Conservation (phyloP, 2,888 invertebrate species). For the Kryphioiulus occultus region DNA sequence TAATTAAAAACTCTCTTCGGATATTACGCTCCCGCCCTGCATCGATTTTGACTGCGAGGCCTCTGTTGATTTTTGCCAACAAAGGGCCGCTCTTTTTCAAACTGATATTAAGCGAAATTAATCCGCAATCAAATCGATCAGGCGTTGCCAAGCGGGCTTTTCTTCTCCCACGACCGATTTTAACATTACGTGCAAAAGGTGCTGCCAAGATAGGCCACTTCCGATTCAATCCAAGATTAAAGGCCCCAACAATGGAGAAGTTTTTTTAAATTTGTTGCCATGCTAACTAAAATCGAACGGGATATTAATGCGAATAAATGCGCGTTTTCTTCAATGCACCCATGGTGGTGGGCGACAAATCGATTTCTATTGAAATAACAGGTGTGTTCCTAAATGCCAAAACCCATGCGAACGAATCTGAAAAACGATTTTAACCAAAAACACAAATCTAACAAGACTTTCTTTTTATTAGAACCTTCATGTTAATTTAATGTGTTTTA, state of each 20-base stretch:
- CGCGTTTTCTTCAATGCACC: no score
- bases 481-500: no score
- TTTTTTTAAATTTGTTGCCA: conserved; percentile 10
- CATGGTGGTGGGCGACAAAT: no score
- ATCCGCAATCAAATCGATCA: conserved; percentile 46
- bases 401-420: no score
- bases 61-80: conserved; percentile 25
- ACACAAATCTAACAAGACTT: no score
- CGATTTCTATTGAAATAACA: no score
- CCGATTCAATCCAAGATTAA: neutral
- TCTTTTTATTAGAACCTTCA: no score
- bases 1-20: conserved; percentile 29
- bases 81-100: conserved; percentile 29
- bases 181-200: conserved; percentile 14
- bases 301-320: no score
- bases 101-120: conserved; percentile 42
- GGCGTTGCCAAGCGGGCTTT: conserved; percentile 17
- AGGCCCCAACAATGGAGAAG: neutral
- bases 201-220: neutral
- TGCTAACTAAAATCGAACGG: neutral
- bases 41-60: conserved; percentile 24
- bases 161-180: neutral
- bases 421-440: no score
- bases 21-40: neutral
- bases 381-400: no score